Percentiles rank a stretch among this genome's conserved stretches.
These are phyloP conservation scores for Zosterops borbonicus DNA, from an alignment of 2,113 vertebrate genomes.

Conservation along the genomic window DNA sequence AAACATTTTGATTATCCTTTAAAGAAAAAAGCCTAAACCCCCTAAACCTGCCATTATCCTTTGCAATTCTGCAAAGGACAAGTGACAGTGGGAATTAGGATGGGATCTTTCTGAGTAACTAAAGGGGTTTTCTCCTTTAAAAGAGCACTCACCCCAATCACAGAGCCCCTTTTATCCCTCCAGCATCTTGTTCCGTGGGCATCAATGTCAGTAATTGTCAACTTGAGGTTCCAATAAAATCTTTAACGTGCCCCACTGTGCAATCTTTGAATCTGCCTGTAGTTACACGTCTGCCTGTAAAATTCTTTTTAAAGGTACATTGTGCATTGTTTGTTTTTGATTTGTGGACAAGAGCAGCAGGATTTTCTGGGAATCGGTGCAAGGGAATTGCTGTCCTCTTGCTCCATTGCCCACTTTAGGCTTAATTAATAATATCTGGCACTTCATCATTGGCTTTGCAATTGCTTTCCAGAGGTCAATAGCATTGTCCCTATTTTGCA, in stretches of 20 bases:
- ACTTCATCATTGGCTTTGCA: background rate
- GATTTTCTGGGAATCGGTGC: background rate
- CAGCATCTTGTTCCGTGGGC: background rate
- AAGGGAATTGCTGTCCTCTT: background rate
- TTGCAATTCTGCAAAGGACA: background rate
- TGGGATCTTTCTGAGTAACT: background rate
- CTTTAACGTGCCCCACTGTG: background rate
- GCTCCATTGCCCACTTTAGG: background rate
- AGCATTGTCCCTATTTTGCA: background rate
- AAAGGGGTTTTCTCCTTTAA: background rate
- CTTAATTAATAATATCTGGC: background rate
- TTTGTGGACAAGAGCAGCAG: background rate
- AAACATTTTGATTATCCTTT: constrained; percentile 48
- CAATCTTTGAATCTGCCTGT: background rate
- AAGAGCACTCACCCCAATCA: background rate
- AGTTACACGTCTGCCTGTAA: background rate
- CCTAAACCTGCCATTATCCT: background rate
- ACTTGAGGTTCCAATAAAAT: background rate
- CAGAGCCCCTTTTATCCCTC: background rate
- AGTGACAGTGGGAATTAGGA: background rate
- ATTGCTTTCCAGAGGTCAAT: constrained; percentile 40
- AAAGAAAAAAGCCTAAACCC: background rate
- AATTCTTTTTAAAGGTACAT: background rate
- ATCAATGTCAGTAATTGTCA: background rate
- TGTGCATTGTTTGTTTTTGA: background rate